phyloP scores from a whole-genome alignment of 64 coral and sea anemone genomes.

The Montipora capricornis region DNA sequence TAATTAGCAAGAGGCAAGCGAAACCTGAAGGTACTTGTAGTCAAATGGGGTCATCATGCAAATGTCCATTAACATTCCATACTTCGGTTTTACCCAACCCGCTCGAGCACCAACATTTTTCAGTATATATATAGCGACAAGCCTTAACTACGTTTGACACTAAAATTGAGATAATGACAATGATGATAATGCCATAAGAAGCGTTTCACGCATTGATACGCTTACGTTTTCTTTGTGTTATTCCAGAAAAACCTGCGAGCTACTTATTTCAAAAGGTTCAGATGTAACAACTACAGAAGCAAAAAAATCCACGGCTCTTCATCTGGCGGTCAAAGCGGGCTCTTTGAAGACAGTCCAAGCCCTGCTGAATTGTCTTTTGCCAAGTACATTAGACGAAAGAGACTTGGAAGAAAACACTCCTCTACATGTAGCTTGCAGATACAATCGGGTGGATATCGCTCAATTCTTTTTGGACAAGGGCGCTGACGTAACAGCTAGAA shows the following conservation, averaged over 20 bases:
- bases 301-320: constrained; percentile 17
- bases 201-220: neutral
- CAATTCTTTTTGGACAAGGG: constrained; percentile 33
- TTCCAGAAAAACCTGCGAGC: constrained; percentile 41
- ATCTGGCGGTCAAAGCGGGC: constrained; percentile 37
- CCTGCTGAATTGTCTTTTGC: neutral
- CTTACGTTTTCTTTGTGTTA: neutral
- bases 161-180: too few relatives aligned
- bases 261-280: constrained; percentile 14
- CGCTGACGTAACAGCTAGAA: constrained; percentile 54
- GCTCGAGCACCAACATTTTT: too few relatives aligned
- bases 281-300: neutral
- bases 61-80: too few relatives aligned
- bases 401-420: constrained; percentile 37
- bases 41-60: too few relatives aligned
- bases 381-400: constrained; percentile 9
- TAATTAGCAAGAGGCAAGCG: too few relatives aligned
- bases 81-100: too few relatives aligned
- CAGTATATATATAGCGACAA: too few relatives aligned
- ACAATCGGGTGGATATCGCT: neutral
- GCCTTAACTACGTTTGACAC: too few relatives aligned
- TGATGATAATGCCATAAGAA: too few relatives aligned
- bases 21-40: too few relatives aligned
- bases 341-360: constrained; percentile 31
- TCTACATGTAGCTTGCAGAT: constrained; percentile 55